phyloP scores from a whole-genome alignment of 2,797 vertebrate species.

The Streptopelia turtur region DNA sequence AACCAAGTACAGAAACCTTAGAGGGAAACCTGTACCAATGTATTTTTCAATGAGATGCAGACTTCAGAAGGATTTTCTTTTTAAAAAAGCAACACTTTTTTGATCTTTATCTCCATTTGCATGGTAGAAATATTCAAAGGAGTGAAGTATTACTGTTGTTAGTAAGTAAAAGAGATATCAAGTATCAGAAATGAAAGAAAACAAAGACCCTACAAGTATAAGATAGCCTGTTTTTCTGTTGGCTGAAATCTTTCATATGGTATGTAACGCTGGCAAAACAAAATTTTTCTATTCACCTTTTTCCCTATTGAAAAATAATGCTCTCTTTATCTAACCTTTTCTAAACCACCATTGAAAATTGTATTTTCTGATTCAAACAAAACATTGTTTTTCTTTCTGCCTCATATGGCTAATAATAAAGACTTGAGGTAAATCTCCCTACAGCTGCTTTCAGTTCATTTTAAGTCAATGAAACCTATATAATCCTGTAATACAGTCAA shows the following conservation, averaged over 20 bases:
- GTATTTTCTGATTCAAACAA: constrained; percentile 83
- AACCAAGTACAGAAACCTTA: neutral
- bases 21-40: neutral
- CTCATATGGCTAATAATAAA: constrained; percentile 91
- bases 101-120: constrained; percentile 49
- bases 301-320: constrained; percentile 50
- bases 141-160: constrained; percentile 39
- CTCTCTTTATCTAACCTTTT: constrained; percentile 69
- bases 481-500: constrained; percentile 92
- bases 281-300: constrained; percentile 72
- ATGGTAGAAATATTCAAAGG: constrained; percentile 42
- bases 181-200: constrained; percentile 61
- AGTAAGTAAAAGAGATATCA: constrained; percentile 55
- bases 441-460: constrained; percentile 94
- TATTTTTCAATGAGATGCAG: constrained; percentile 19
- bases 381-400: constrained; percentile 89
- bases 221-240: neutral
- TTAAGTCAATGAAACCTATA: constrained; percentile 95
- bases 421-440: constrained; percentile 93
- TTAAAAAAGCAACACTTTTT: neutral
- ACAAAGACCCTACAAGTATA: constrained; percentile 17
- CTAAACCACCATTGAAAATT: constrained; percentile 86
- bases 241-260: constrained; percentile 42
- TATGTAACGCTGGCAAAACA: constrained; percentile 61
- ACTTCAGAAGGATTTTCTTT: constrained; percentile 3